Base-by-base conservation (phyloP, 1,140 invertebrate species). In the Drosophila lowei region DNA sequence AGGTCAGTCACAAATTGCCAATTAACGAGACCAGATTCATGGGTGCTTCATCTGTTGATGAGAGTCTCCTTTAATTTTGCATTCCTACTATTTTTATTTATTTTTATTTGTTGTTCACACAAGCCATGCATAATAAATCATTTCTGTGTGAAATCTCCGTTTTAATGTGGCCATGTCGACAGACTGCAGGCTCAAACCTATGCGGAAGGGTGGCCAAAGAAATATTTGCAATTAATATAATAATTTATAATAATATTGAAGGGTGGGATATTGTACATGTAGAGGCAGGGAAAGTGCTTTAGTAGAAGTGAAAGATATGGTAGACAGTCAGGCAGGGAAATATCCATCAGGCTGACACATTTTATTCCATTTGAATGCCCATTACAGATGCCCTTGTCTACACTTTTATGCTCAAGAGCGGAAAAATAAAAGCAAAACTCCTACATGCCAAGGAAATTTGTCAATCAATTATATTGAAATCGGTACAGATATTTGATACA, bases 141-240 rank as follows among this genome's bases (percentile, higher is more conserved):
- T 72, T 60, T 63, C 11, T 42, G 52, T 41, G 11, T 49, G 42
- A 30, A 46, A 53, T 72, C 53, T 63, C 23, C 41, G 46, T 42
- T 72, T 38, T 9, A 43, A 64, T 66, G 49, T 28, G 15, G 63
- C 28, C 72, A 77, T 80, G 80, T 72, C 61, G 60, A 47, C 52
- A 46, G 55, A 62, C 62, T 8, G 28, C 28, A 8, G 28, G 49
- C 63, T 54, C 9, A 46, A 43, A 42, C 68, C 50, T 70, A 50
- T 70, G 73, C 48, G 61, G 44, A 55, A 42, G 42, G 43, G 25
- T 60, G 50, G 50, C 55, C 62, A 64, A 55, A 67, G 59, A 76
- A 79, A 68, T 85, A 72, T 84, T 84, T 84, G 79, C 80, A 77
- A 85, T 84, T 85, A 80, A 52, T 65, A 85, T 85, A 85, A 77